A percentile compares a stretch with the other conserved stretches of the same genome.
Evolutionary conservation across 2,113 vertebrate species (phyloP).

Genomic region (Etheostoma cragini): DNA sequence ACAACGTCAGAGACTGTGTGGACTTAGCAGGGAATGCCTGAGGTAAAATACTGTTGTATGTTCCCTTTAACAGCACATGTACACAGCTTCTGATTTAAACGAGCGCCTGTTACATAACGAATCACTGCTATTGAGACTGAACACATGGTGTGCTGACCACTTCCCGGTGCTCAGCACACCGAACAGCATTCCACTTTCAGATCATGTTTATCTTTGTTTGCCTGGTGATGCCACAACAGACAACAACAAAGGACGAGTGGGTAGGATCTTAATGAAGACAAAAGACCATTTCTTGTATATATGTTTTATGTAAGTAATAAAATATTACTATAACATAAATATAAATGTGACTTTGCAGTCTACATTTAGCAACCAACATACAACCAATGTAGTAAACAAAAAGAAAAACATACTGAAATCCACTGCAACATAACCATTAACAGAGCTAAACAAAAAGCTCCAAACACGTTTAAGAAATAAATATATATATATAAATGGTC

Average conservation of each 20-base stretch:
- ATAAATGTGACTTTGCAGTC: slow-evolving; percentile 98
- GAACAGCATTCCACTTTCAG: slow-evolving; percentile 50
- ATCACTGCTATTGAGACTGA: slow-evolving; percentile 58
- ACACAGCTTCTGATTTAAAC: slow-evolving; percentile 71
- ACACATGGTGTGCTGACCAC: slow-evolving; percentile 51
- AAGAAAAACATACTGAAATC: slow-evolving; percentile 84
- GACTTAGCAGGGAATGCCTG: slow-evolving; percentile 73
- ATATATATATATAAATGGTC: slow-evolving; percentile 94
- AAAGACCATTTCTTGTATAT: slow-evolving; percentile 95
- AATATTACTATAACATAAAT: slow-evolving; percentile 99
- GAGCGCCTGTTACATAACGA: slow-evolving; percentile 74
- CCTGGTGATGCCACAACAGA: slow-evolving; percentile 60
- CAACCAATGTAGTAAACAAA: slow-evolving; percentile 92
- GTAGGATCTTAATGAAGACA: slow-evolving; percentile 88
- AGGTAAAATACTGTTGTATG: slow-evolving; percentile 76
- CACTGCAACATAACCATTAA: slow-evolving; percentile 92
- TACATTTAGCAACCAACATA: slow-evolving; percentile 96
- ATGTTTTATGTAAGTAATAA: slow-evolving; percentile 99
- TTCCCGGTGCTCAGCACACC: slow-evolving; percentile 40
- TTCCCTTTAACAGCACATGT: slow-evolving; percentile 74
- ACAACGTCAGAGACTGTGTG: slow-evolving; percentile 70
- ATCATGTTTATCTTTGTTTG: slow-evolving; percentile 50
- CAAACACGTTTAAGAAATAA: slow-evolving; percentile 95
- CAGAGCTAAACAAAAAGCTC: slow-evolving; percentile 89
- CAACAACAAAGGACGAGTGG: slow-evolving; percentile 54